Evolutionary conservation across 2,113 vertebrate genomes (phyloP), one percentile per base, ranked within the genome.

Genomic region (Hylia prasina): DNA sequence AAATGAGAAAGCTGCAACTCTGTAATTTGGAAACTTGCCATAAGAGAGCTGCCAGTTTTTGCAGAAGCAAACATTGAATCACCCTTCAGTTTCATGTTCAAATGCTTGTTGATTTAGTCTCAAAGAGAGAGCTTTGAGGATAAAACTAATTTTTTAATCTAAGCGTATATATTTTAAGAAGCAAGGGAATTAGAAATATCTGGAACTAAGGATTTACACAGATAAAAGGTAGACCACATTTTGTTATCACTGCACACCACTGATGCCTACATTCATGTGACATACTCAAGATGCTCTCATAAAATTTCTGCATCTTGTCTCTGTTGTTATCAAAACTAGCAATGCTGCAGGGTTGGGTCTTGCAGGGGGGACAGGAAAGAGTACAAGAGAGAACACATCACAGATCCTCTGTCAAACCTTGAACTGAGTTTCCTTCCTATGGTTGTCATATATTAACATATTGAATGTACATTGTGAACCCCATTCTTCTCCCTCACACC

Each of bases 401-500:
- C 13, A 6, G 19, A 87, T 56, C 7, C 23, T 20, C 13, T 50
- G 90, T 88, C 63, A 90, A 77, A 40, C 9, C 18, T 42, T n/a
- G 22, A 69, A 28, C 22, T 23, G 33, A 44, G 24, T 63, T 54
- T 37, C 44, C n/a, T n/a, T 3, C 3, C 20, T 15, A 8, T 15
- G 28, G 8, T 1, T 73, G 54, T 28, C 35, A 39, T 10, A 13
- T 31, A 45, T 15, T 40, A 94, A 71, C 18, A 65, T 13, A 65
- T 0, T 50, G 28, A 33, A 66, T 0, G 1, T 7, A 51, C 6
- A 70, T 24, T 4, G 6, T 21, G 35, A 92, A 81, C 21, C 2
- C 2, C 6, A 5, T 64, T 58, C 21, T 63, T 42, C 9, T 82
- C 37, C 42, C 23, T 73, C 68, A 66, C 15, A 54, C 3, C 8